phyloP scores from a whole-genome alignment of 2,888 invertebrate species.

The Eumacrocentrus americanus region DNA sequence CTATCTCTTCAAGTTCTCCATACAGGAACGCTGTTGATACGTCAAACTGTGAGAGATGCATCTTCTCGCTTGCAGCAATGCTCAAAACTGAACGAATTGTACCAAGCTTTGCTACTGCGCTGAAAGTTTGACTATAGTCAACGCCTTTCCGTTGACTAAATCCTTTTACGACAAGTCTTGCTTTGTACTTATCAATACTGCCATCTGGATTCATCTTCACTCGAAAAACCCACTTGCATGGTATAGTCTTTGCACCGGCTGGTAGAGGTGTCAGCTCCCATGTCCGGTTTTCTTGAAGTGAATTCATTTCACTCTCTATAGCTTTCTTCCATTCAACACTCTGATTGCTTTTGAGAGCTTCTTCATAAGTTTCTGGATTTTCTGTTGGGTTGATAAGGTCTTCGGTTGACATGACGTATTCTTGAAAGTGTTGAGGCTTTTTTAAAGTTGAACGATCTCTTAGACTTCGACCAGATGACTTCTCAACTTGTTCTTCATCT shows the following conservation, averaged over 20 bases:
- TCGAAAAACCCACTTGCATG: conserved; percentile 35
- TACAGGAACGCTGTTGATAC: conserved; percentile 34
- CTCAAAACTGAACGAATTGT: conserved; percentile 27
- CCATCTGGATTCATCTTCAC: too few relatives aligned
- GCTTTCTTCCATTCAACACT: background rate
- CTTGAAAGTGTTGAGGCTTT: too few relatives aligned
- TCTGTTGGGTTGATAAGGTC: too few relatives aligned
- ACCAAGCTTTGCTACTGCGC: conserved; percentile 17
- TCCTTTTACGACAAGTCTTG: conserved; percentile 32
- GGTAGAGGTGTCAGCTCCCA: conserved; percentile 30
- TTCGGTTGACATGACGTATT: too few relatives aligned
- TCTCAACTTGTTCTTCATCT: conserved; percentile 12
- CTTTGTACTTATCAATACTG: conserved; percentile 30
- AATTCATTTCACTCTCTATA: background rate
- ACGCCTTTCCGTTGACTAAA: conserved; percentile 17
- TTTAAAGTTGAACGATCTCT: too few relatives aligned
- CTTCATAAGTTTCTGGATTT: too few relatives aligned
- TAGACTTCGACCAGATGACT: too few relatives aligned
- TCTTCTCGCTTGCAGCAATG: too few relatives aligned
- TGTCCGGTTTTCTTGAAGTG: background rate
- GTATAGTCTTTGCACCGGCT: conserved; percentile 26
- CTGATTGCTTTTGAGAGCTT: too few relatives aligned
- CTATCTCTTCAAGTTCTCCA: conserved; percentile 28
- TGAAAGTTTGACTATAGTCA: background rate
- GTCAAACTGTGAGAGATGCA: conserved; percentile 36